Base-by-base conservation (phyloP, 2,888 invertebrate genomes). In the Mimachlamys varia region DNA sequence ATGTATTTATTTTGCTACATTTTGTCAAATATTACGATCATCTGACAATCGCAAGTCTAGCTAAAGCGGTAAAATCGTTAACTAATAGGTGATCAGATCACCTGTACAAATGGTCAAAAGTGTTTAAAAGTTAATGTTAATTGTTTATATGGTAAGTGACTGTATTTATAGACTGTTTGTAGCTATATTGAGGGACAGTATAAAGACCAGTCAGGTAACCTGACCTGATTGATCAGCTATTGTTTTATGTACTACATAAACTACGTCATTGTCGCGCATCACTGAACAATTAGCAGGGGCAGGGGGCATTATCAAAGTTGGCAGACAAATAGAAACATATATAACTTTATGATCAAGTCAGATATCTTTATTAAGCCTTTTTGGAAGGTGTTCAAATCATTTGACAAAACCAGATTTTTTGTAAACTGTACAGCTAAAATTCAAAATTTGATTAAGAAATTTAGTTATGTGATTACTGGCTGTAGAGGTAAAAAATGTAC, bases 291-390 rank as follows among this genome's bases (percentile, higher is more conserved):
- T n/a, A n/a, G n/a, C n/a, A 76, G 27, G 27, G 33, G 76, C 27
- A 76, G 76, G 76, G 76, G 76, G 27, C 76, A 27, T 62, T n/a
- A 76, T 76, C 27, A 76, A 76, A 76, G 27, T 76, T 76, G 76
- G 76, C 76, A 76, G 76, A 33, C 76, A 33, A 76, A 76, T 27
- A 33, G 33, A 76, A 17, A 33, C 76, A 33, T 76, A 10, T 27
- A 76, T 76, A 76, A 76, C 22, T 33, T 76, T 27, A 7, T 76
- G 76, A 76, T 76, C 17, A 76, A 76, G 33, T 33, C 7, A 76
- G 76, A 27, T 76, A 76, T 33, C 27, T 76, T 76, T 76, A 22
- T 76, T 27, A 76, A 76, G 76, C 27, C 13, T 76, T 33, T 27
- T 76, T 76, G 76, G 76, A 76, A 76, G 76, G 33, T 76, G 76